Conservation (phyloP, 2,113 vertebrate species). For the Petrocephalus microphthalmus region DNA sequence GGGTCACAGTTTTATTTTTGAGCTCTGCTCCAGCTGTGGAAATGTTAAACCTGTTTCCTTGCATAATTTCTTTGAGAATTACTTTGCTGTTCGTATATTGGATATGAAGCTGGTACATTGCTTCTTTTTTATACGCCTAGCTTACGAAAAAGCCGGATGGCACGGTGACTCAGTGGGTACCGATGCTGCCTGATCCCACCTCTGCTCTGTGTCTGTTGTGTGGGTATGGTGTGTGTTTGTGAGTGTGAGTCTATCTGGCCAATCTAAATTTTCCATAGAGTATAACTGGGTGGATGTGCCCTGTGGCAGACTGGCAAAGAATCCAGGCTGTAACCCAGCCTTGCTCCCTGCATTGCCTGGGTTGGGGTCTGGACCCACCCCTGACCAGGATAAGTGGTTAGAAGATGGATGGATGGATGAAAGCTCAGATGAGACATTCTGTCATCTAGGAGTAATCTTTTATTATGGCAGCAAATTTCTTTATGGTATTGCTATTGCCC, state of each 20-base stretch:
- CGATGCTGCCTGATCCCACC: background rate
- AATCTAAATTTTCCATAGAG: background rate
- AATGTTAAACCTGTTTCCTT: background rate
- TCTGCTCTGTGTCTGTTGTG: background rate
- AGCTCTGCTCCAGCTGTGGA: background rate
- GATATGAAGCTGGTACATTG: background rate
- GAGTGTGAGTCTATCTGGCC: too few relatives aligned
- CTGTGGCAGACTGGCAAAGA: too few relatives aligned
- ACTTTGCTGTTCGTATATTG: background rate
- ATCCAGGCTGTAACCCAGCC: background rate
- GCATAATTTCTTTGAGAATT: background rate
- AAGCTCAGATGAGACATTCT: background rate
- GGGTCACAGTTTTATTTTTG: background rate
- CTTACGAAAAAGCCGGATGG: background rate
- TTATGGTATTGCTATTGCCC: too few relatives aligned
- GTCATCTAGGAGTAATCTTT: background rate
- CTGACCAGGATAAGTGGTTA: background rate
- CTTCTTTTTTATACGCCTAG: background rate
- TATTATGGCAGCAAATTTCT: background rate
- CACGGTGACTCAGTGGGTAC: background rate
- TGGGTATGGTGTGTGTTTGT: background rate
- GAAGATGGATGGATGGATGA: background rate
- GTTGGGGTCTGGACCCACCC: background rate
- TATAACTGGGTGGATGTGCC: background rate
- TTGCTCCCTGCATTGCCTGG: background rate